These are phyloP conservation scores for Eidolon dupreanum DNA, from an alignment of 2,797 vertebrate species.

Conservation along the genomic window DNA sequence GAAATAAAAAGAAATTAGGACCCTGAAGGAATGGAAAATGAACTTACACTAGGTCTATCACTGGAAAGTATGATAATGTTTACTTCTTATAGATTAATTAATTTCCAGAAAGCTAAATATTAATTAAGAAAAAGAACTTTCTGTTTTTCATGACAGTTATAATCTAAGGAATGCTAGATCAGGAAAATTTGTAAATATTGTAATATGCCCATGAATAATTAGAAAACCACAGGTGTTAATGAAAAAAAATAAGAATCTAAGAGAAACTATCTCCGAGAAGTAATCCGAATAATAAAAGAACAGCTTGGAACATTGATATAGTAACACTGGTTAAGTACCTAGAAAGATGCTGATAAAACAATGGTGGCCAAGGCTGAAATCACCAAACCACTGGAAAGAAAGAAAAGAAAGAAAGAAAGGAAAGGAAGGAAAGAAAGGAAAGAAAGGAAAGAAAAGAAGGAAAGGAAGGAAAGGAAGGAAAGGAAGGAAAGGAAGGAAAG, in stretches of 20 bases:
- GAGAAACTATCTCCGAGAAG: constrained; percentile 2
- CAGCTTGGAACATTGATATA: not conserved
- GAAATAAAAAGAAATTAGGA: constrained; percentile 44
- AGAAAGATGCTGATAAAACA: constrained; percentile 21
- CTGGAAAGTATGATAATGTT: constrained; percentile 5
- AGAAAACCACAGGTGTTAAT: not conserved
- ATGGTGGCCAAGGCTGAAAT: not conserved
- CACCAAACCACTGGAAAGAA: not conserved
- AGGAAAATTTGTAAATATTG: constrained; percentile 14
- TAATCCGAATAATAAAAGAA: constrained; percentile 26
- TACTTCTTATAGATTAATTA: constrained; percentile 28
- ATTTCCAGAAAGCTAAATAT: constrained; percentile 53
- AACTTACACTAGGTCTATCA: constrained; percentile 12
- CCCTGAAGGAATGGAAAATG: not conserved
- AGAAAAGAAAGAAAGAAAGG: too few relatives aligned
- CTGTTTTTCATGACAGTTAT: not conserved
- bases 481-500: too few relatives aligned
- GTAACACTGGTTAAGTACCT: not conserved
- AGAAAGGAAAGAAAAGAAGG: too few relatives aligned
- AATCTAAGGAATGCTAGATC: constrained; percentile 1
- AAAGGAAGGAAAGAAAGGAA: too few relatives aligned
- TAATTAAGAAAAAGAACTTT: not conserved
- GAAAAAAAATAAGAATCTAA: constrained; percentile 10
- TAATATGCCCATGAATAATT: constrained; percentile 27
- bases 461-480: too few relatives aligned